Evolutionary conservation across 2,113 vertebrate species (phyloP).

Genomic region (Nymphicus hollandicus): DNA sequence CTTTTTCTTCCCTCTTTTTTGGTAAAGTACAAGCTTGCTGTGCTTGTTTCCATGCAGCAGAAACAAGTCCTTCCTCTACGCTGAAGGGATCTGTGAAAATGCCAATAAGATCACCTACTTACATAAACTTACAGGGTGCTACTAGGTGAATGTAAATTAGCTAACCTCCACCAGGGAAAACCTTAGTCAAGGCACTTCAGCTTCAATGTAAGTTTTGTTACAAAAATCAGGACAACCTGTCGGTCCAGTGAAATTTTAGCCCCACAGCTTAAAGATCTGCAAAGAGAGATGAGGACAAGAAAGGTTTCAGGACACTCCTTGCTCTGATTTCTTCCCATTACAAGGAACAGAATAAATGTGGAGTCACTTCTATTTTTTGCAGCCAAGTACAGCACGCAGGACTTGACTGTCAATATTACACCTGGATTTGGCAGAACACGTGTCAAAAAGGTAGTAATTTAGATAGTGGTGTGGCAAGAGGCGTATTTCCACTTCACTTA

Average conservation of each 20-base stretch:
- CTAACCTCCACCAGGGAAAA: not conserved
- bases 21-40: not conserved
- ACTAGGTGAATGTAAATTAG: not conserved
- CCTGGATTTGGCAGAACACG: not conserved
- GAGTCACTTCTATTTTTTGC: not conserved
- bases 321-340: not conserved
- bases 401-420: not conserved
- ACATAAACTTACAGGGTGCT: not conserved
- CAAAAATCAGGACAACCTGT: not conserved
- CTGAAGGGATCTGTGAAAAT: not conserved
- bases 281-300: not conserved
- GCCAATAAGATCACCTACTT: not conserved
- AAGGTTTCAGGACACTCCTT: not conserved
- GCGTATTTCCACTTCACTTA: slow-evolving; percentile 57
- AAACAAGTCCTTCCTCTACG: not conserved
- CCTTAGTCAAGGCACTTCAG: not conserved
- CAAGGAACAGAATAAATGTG: not conserved
- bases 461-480: not conserved
- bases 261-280: not conserved
- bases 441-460: not conserved
- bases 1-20: not conserved
- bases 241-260: not conserved
- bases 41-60: not conserved
- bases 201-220: not conserved
- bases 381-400: not conserved